Conservation (phyloP, 2,113 vertebrate species). For the Mesocricetus auratus region DNA sequence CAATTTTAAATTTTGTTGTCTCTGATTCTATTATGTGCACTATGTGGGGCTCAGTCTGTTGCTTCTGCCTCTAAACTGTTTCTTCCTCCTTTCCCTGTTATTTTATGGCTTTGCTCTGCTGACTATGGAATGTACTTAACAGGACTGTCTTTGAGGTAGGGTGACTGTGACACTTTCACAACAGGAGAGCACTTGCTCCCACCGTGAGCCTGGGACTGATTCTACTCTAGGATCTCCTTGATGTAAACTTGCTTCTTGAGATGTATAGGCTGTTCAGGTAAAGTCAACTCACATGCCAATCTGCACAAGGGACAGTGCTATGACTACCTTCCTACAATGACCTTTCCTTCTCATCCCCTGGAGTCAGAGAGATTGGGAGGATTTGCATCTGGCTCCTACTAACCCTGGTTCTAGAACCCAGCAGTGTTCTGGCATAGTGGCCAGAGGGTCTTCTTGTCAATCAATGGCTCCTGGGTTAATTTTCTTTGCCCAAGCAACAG, state of each 20-base stretch:
- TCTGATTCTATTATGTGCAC: background rate
- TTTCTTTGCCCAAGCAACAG: background rate
- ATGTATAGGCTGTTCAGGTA: background rate
- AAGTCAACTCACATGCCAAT: background rate
- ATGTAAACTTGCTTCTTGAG: background rate
- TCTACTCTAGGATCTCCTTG: background rate
- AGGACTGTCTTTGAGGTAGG: background rate
- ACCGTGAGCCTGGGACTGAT: fast-evolving
- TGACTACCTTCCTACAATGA: background rate
- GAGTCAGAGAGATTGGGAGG: background rate
- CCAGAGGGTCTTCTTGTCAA: background rate
- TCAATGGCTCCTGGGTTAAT: background rate
- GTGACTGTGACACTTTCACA: background rate
- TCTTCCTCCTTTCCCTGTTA: background rate
- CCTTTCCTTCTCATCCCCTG: background rate
- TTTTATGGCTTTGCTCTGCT: background rate
- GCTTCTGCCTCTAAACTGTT: background rate
- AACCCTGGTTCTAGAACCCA: background rate
- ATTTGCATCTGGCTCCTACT: background rate
- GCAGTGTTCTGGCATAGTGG: background rate
- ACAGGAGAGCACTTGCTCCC: background rate
- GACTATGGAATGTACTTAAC: background rate
- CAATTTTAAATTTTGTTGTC: background rate
- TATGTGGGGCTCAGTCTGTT: background rate
- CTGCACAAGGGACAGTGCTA: background rate